These are phyloP conservation scores for Phymanthus crucifer DNA, from an alignment of 92 coral and sea anemone species.

Conservation along the genomic window DNA sequence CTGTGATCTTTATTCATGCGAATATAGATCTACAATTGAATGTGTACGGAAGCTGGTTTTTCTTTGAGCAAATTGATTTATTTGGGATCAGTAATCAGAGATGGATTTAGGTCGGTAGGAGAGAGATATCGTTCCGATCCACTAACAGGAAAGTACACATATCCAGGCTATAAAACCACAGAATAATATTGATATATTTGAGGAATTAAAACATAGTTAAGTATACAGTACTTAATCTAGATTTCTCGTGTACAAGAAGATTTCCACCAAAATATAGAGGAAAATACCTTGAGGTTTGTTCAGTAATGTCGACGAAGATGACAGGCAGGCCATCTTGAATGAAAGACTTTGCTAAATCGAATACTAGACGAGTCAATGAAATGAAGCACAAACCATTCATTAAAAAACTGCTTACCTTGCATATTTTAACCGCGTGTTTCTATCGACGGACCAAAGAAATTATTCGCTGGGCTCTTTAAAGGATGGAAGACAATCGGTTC, in stretches of 20 bases:
- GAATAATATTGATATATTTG: background rate
- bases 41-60: background rate
- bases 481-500: background rate
- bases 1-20: background rate
- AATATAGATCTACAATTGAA: background rate
- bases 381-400: background rate
- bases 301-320: background rate
- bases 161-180: background rate
- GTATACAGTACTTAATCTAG: too few species aligned
- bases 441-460: background rate
- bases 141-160: background rate
- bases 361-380: constrained; percentile 13
- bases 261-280: too few species aligned
- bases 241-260: too few species aligned
- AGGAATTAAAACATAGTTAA: background rate
- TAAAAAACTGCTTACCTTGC: constrained; percentile 31
- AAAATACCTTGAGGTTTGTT: too few species aligned
- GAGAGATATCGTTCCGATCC: background rate
- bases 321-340: background rate
- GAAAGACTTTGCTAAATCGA: constrained; percentile 3
- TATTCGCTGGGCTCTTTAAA: background rate
- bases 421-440: constrained; percentile 10
- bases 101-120: background rate
- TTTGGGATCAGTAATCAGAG: background rate
- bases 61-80: too few species aligned